Conservation (phyloP, 2,888 invertebrate genomes). For the Leptothorax acervorum region DNA sequence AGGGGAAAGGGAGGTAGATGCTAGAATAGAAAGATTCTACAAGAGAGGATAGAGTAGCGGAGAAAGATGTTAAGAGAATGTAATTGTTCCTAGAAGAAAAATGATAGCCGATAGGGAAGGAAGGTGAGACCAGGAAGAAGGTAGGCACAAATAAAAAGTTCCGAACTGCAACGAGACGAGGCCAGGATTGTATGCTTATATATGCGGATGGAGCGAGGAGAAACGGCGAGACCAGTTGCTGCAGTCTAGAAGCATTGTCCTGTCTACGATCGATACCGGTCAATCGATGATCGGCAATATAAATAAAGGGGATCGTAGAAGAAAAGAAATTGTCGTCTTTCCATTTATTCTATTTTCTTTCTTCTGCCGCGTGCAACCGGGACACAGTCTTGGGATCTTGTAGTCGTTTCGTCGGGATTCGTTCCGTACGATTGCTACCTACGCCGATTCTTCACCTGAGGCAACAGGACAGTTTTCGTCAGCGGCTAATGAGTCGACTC, state of each 20-base stretch:
- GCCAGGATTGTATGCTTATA: constrained; percentile 43
- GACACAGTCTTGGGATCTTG: constrained; percentile 68
- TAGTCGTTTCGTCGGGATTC: constrained; percentile 62
- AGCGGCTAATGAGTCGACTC: constrained; percentile 70
- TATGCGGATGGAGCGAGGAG: constrained; percentile 59
- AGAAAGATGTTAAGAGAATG: constrained; percentile 14
- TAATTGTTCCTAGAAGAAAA: background rate
- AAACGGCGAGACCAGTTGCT: constrained; percentile 78
- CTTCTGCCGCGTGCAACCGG: constrained; percentile 64
- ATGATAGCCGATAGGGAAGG: background rate
- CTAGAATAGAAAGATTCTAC: constrained; percentile 36
- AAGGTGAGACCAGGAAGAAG: constrained; percentile 40
- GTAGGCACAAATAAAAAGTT: constrained; percentile 9
- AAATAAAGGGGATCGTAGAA: constrained; percentile 52
- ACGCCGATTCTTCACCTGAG: constrained; percentile 64
- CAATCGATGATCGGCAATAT: constrained; percentile 68
- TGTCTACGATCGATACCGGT: constrained; percentile 74
- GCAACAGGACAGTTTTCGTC: constrained; percentile 67
- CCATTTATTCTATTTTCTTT: constrained; percentile 1
- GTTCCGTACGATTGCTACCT: constrained; percentile 66
- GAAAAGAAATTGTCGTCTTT: constrained; percentile 25
- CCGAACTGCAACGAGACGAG: constrained; percentile 54
- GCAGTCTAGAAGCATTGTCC: constrained; percentile 70
- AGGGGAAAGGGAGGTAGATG: constrained; percentile 37
- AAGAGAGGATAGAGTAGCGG: background rate